Conservation (phyloP, 2,113 vertebrate species). For the Numenius arquata region DNA sequence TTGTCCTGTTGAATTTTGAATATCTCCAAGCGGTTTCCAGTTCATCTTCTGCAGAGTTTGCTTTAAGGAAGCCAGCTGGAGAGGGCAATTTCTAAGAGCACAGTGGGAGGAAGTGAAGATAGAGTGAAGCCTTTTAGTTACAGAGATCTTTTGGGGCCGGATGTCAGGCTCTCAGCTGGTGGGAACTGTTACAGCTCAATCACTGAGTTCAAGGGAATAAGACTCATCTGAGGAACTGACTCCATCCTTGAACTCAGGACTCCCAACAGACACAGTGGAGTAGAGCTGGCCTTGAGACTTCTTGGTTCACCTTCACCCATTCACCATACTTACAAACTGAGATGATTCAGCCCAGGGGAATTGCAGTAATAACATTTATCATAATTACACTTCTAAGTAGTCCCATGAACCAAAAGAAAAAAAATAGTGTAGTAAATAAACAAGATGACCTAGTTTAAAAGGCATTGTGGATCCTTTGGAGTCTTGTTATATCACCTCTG, state of each 20-base stretch:
- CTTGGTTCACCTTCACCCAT: background rate
- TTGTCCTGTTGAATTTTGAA: background rate
- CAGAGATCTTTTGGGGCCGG: background rate
- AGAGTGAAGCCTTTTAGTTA: background rate
- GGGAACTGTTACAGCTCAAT: background rate
- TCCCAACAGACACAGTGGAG: background rate
- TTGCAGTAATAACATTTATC: background rate
- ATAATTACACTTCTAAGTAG: background rate
- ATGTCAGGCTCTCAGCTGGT: background rate
- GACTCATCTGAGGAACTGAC: background rate
- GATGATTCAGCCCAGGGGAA: background rate
- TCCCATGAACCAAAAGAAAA: background rate
- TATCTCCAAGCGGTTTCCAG: background rate
- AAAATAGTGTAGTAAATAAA: background rate
- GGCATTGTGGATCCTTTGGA: background rate
- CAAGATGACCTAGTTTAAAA: slow-evolving; percentile 6
- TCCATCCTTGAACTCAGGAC: background rate
- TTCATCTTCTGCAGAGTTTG: background rate
- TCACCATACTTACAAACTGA: background rate
- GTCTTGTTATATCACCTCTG: background rate
- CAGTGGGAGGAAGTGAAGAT: background rate
- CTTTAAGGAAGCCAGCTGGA: background rate
- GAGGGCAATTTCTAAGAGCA: background rate
- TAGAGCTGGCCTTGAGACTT: background rate
- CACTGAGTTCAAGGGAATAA: background rate